Evolutionary conservation across 2,888 invertebrate species (phyloP), one percentile per base, ranked within the genome.

Genomic region (Cerastis rubricosa): DNA sequence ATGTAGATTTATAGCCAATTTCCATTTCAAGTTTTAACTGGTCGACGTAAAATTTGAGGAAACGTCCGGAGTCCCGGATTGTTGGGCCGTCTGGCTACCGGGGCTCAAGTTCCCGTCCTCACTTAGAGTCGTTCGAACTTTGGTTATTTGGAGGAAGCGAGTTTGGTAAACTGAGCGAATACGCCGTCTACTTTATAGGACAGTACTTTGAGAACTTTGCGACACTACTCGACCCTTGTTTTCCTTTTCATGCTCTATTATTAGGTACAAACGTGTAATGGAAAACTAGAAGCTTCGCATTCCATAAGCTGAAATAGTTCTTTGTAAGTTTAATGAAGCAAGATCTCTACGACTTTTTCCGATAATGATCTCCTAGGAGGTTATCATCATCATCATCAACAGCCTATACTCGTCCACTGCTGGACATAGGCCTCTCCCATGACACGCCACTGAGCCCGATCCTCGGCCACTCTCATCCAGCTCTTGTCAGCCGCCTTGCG

Each of bases 1-100:
- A 74, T 87, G 63, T 78, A 40, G 78, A 79, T 85, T 85, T 85
- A 80, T 79, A 43, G 65, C 65, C 69, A 69, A 78, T 72, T 78
- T 71, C 54, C 74, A 68, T 76, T 75, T 83, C 59, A 71, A 85
- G 71, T 87, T 76, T 66, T 68, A 76, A 81, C 70, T 70, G 69
- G 29, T 49, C 11, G 68, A 67, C 75, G 75, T 81, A 73, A 76
- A 74, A 68, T 71, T 73, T 74, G 51, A 35, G 45, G 73, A 65
- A 40, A 63, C 29, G 59, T 59, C 29, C 57, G 47, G 40, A 22
- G 43, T 17, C 19, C 63, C 22, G 59, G 19, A 59, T 19, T 61
- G 57, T 43, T 22, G 22, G 12, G 40, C 11, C 61, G 22, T 63
- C n/a, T n/a, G 49, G 40, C 49, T 29, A 29, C 65, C 19, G 63